These are phyloP conservation scores for Diarsia mendica DNA, from an alignment of 2,888 invertebrate species.

Conservation along the genomic window DNA sequence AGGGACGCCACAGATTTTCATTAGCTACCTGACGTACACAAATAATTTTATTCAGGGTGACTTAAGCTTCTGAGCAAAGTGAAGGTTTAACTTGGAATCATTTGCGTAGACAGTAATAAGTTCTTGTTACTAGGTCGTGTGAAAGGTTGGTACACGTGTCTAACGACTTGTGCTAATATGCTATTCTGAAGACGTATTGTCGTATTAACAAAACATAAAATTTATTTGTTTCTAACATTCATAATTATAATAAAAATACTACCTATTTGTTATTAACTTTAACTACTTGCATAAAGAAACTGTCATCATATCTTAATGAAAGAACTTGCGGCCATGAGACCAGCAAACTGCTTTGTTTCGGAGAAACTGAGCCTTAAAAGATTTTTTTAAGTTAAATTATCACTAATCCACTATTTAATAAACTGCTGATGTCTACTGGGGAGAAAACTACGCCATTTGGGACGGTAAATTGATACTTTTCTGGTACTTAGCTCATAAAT, in stretches of 20 bases:
- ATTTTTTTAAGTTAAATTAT: too few species aligned
- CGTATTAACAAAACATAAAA: neutral
- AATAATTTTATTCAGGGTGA: slow-evolving; percentile 14
- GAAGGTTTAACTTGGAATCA: slow-evolving; percentile 7
- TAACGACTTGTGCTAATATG: neutral
- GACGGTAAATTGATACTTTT: neutral
- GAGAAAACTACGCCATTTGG: neutral
- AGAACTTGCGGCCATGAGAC: too few species aligned
- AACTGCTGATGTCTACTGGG: neutral
- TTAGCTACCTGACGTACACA: slow-evolving; percentile 15
- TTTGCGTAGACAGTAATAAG: neutral
- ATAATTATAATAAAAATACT: neutral
- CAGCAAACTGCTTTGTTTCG: too few species aligned
- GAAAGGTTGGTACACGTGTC: neutral
- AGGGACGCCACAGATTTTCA: slow-evolving; percentile 34
- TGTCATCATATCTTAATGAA: too few species aligned
- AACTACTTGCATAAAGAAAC: too few species aligned
- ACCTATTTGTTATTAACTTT: too few species aligned
- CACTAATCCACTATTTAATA: too few species aligned
- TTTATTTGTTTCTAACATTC: neutral
- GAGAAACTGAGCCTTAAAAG: too few species aligned
- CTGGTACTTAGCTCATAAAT: neutral
- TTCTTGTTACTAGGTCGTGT: neutral
- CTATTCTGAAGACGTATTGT: neutral
- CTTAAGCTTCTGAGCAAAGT: slow-evolving; percentile 1